Percentiles rank a stretch among this genome's conserved stretches.
These are phyloP conservation scores for Cichladusa arquata DNA, from an alignment of 2,113 vertebrate species.

Conservation along the genomic window DNA sequence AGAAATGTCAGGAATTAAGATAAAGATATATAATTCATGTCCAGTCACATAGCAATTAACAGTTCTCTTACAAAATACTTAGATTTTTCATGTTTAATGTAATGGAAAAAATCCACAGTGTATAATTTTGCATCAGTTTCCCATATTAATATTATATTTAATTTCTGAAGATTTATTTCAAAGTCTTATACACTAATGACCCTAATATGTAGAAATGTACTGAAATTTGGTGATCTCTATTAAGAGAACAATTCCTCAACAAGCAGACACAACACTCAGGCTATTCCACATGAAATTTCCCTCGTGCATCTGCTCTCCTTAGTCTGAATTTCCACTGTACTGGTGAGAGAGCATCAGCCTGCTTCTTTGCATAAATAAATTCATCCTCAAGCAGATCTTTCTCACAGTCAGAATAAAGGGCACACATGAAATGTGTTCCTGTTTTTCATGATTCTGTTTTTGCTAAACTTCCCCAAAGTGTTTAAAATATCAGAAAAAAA, in stretches of 20 bases:
- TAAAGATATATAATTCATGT: slow-evolving; percentile 58
- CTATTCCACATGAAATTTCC: background rate
- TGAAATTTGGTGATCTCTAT: background rate
- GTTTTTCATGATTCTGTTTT: background rate
- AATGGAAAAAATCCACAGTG: background rate
- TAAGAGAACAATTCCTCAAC: background rate
- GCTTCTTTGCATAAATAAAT: background rate
- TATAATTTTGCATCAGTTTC: background rate
- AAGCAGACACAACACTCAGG: background rate
- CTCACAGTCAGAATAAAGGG: background rate
- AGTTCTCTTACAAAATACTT: slow-evolving; percentile 41
- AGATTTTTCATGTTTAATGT: slow-evolving; percentile 39
- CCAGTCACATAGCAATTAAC: slow-evolving; percentile 64
- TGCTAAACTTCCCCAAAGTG: background rate
- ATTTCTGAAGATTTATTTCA: background rate
- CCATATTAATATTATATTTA: background rate
- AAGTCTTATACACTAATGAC: background rate
- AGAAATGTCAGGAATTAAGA: slow-evolving; percentile 71
- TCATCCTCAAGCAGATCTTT: background rate
- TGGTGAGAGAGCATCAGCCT: background rate
- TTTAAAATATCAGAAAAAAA: background rate
- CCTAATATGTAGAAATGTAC: background rate
- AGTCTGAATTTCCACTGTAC: background rate
- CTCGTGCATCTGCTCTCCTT: accelerated
- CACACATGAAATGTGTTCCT: background rate